Base-by-base conservation (phyloP, 2,797 vertebrate genomes). In the Aythya fuligula region DNA sequence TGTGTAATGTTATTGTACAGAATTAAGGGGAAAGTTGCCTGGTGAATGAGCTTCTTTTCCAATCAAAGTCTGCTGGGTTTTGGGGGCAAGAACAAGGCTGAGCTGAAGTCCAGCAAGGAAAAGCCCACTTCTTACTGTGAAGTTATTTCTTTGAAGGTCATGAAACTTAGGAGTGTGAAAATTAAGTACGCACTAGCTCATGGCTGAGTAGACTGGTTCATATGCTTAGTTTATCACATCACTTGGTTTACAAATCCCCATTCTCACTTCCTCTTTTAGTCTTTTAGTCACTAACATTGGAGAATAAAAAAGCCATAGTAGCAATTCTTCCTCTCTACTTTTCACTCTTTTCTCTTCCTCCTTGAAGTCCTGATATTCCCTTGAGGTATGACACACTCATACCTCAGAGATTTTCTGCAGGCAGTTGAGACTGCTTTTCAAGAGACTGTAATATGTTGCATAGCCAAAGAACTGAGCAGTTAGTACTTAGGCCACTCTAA, bases 121-220 rank as follows among this genome's bases (percentile, higher is more conserved):
- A 84, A 88, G n/a, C 45, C 22, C 13, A n/a, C 19, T 79, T 61
- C 13, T 43, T 84, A 61, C 56, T 3, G 12, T 47, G 38, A 94
- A 94, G 76, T 20, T 90, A 38, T 43, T 95, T 83, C 32, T 90
- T 77, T 90, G 77, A 95, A 79, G 21, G 72, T 90, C 41, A 22
- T 70, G 60, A 89, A 82, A 78, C 81, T 32, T 92, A 25, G 53
- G 32, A 75, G 19, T 95, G 66, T 86, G 82, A 89, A 78, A 49
- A 8, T 64, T 66, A 95, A 97, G 88, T 83, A 22, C 25, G 34
- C 6, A 5, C 36, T 87, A 73, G 39, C 70, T 92, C 34, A 20
- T 93, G 75, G 32, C 66, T 84, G 65, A 94, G 78, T 41, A 39
- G 24, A 66, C 71, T 57, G 8, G n/a, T 91, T 91, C 22, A 15